A percentile compares a stretch with the other conserved stretches of the same genome.
These are phyloP conservation scores for Mormyrus proboscirostris DNA, from an alignment of 2,797 vertebrate species.

Conservation along the genomic window DNA sequence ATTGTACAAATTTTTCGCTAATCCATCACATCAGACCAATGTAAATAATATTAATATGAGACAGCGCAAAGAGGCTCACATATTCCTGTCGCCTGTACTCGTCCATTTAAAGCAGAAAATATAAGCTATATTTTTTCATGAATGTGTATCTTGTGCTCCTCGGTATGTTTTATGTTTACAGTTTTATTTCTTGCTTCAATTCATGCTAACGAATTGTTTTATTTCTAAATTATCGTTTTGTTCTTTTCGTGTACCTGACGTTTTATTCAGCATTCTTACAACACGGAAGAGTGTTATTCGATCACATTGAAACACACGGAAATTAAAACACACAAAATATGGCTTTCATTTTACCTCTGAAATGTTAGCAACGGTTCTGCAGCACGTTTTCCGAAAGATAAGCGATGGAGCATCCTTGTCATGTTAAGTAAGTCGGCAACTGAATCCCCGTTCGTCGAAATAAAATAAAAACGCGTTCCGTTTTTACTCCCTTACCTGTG, in stretches of 20 bases:
- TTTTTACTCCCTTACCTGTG: slow-evolving; percentile 67
- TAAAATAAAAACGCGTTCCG: background rate
- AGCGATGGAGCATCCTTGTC: background rate
- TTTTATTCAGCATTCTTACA: background rate
- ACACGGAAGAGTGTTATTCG: background rate
- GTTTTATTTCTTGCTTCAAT: background rate
- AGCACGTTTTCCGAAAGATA: background rate
- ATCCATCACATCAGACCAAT: background rate
- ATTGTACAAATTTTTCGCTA: background rate
- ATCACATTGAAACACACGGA: background rate
- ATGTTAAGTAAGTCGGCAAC: background rate
- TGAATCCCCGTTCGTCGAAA: background rate
- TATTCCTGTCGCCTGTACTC: background rate
- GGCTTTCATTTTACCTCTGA: background rate
- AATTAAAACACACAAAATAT: background rate
- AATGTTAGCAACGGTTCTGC: slow-evolving; percentile 4
- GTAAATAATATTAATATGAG: background rate
- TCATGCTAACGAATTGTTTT: background rate
- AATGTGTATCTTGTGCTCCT: background rate
- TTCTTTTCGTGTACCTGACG: background rate
- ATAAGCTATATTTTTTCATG: background rate
- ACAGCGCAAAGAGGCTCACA: background rate
- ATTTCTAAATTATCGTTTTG: slow-evolving; percentile 1
- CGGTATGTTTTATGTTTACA: background rate
- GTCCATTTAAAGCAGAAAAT: background rate